Base-by-base conservation (phyloP, 2,888 invertebrate genomes). In the Dichetophora obliterata region DNA sequence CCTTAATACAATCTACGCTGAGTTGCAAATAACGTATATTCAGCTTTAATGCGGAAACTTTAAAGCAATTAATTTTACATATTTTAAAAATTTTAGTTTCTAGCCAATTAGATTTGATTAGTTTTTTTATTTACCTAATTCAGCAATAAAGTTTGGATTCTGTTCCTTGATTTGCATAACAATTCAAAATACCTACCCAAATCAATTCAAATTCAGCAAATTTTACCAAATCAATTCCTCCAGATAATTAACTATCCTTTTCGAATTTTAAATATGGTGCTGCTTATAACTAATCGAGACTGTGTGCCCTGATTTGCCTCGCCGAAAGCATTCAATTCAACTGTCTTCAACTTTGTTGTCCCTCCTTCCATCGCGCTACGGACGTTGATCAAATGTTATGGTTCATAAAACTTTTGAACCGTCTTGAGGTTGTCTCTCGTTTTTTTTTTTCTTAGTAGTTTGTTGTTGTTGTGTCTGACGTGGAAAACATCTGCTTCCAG, bases 401-500 rank as follows among this genome's bases (percentile, higher is more conserved):
- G 63, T 63, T 68, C 68, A 68, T 68, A 68, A 68, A 68, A 68
- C 50, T 68, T 22, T 68, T 68, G 31, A 50, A 68, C 31, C 34
- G 19, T 34, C 31, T 34, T 65, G 31, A 37, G 11, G 34, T 37
- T 34, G 37, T 37, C 37, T 69, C 27, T 24, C 5, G 4, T 63
- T 50, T 9, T 61, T 74, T 37, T 54, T 54, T 65, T 54, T n/a
- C n/a, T 31, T 27, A 11, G 24, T 50, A 3, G 19, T 24, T 37
- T 57, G 54, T 37, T 71, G 71, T 72, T 61, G 6, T 54, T 74
- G 19, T 52, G 74, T 66, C 74, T 74, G 54, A 54, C 37, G 52
- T 22, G 65, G 11, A 74, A 74, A 74, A 74, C 74, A 74, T 74
- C 74, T 74, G 74, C 65, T 65, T 27, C 31, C 50, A 52, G 63